Percentiles rank a stretch among this genome's conserved stretches.
Evolutionary conservation across 2,888 invertebrate species (phyloP).

Genomic region (Zygogramma bicolorata): DNA sequence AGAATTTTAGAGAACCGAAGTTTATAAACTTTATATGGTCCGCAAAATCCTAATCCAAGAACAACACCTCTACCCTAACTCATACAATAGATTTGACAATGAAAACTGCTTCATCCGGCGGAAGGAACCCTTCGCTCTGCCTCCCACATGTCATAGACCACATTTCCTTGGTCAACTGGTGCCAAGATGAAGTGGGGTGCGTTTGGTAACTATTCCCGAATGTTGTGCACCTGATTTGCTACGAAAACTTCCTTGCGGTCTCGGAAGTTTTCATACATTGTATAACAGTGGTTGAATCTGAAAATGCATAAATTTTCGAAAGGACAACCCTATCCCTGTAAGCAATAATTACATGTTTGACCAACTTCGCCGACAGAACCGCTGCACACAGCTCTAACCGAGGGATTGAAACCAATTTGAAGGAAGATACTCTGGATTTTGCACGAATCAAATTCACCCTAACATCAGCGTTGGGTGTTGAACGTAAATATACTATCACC

Average conservation of each 20-base stretch:
- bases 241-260: slow-evolving; percentile 3
- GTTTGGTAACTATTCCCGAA: neutral
- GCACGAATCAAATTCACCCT: slow-evolving; percentile 9
- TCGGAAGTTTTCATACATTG: neutral
- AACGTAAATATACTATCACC: slow-evolving; percentile 9
- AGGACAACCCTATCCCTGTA: too few species aligned
- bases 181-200: neutral
- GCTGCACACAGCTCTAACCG: too few species aligned
- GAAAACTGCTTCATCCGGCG: neutral
- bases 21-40: too few species aligned
- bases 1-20: too few species aligned
- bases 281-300: too few species aligned
- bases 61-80: neutral
- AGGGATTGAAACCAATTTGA: neutral
- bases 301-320: too few species aligned
- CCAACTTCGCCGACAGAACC: too few species aligned
- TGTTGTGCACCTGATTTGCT: slow-evolving; percentile 9
- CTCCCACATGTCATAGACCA: neutral
- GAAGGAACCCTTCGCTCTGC: neutral
- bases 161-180: neutral
- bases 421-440: slow-evolving; percentile 11
- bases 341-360: too few species aligned
- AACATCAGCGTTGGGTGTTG: neutral
- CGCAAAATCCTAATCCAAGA: neutral
- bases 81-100: slow-evolving; percentile 1